Base-by-base conservation (phyloP, 2,113 vertebrate genomes). In the Sinocyclocheilus rhinocerous region DNA sequence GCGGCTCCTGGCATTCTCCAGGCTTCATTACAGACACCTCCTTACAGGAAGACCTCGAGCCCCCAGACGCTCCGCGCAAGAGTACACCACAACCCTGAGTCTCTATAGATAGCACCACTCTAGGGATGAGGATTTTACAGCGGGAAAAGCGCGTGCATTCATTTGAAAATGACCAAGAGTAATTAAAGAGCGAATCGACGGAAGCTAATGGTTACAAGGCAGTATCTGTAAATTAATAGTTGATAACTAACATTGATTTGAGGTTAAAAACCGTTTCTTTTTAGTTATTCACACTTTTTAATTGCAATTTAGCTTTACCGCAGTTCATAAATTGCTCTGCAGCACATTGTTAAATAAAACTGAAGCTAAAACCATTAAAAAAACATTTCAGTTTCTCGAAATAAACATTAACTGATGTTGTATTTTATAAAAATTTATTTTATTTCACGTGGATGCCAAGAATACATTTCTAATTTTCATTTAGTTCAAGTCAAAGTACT, bases 71-170 rank as follows among this genome's bases (percentile, higher is more conserved):
- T 5, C 50, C 26, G 83, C 57, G 72, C 83, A 76, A 84, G 82
- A 42, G 29, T 61, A 84, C 70, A 63, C 83, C 55, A 42, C 73
- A 26, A 26, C 11, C 7, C n/a, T 12, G 45, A 63, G 6, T 4
- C 29, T 50, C 88, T 86, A 89, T 81, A 84, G 61, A 89, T 87
- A 85, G 88, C 59, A 22, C 61, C 1, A 26, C 76, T 78, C 76
- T 24, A 67, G 76, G 78, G 22, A 36, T 42, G 57, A 50, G 29
- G 0, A 29, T 80, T 65, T 24, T 11, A 57, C 75, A 3, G 16
- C 1, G 52, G 12, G 3, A 52, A 76, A 45, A 69, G 16, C 4
- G 2, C 6, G 10, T 57, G 50, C 8, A n/a, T 6, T 39, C 20
- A 1, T 24, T 2, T 70, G 29, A 76, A 24, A 15, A 39, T 15